Conservation (phyloP, 2,113 vertebrate species). For the Bubalus kerabau region DNA sequence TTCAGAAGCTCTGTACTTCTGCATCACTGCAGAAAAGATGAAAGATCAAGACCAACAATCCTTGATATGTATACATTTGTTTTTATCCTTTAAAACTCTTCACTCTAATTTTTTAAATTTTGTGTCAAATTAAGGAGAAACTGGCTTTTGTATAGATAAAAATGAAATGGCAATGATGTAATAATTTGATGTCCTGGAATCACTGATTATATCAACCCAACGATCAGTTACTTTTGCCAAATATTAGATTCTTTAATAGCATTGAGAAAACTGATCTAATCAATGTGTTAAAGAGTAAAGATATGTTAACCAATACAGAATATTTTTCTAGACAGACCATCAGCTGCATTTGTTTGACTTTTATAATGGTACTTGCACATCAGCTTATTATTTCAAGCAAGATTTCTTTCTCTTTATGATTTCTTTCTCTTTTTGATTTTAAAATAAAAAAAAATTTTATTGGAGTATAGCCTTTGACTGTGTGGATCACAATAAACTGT, state of each 20-base stretch:
- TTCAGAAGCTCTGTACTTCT: background rate
- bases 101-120: background rate
- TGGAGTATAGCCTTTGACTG: background rate
- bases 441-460: background rate
- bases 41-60: background rate
- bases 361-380: background rate
- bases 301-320: background rate
- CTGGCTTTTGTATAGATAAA: background rate
- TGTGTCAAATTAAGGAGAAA: background rate
- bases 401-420: background rate
- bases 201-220: background rate
- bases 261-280: background rate
- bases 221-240: background rate
- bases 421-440: background rate
- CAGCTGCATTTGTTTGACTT: background rate
- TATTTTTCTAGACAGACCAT: background rate
- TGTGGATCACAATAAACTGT: too few relatives aligned
- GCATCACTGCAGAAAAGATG: background rate
- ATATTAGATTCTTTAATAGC: background rate
- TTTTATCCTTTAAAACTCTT: constrained; percentile 7
- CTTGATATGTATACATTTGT: background rate
- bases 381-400: background rate
- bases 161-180: background rate
- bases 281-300: background rate
- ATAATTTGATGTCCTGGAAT: background rate